Conservation (phyloP, 2,888 invertebrate genomes). For the Torymus aiolomorphi region DNA sequence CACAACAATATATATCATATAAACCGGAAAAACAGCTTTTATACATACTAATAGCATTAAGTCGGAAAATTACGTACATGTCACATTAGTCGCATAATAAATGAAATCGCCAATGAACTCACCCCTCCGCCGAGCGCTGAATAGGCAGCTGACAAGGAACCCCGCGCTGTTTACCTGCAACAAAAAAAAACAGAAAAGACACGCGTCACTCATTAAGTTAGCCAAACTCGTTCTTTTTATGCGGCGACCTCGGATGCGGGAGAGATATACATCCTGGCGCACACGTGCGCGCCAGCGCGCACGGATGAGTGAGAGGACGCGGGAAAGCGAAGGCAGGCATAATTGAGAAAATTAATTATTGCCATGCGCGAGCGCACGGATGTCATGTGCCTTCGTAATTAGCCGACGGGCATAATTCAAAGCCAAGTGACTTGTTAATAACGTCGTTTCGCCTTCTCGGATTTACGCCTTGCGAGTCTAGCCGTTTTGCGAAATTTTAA, state of each 20-base stretch:
- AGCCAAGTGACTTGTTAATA: constrained; percentile 70
- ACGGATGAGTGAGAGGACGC: constrained; percentile 51
- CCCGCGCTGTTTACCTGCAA: constrained; percentile 20
- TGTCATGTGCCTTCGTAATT: constrained; percentile 73
- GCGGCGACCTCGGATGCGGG: not conserved
- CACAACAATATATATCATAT: no score
- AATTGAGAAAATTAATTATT: constrained; percentile 75
- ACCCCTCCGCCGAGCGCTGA: constrained; percentile 22
- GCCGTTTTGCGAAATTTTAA: constrained; percentile 33
- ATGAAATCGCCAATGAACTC: constrained; percentile 1
- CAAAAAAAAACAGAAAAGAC: constrained; percentile 5
- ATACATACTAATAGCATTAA: no score
- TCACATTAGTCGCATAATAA: not conserved
- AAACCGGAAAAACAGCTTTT: no score
- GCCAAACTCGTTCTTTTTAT: not conserved
- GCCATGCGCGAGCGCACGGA: constrained; percentile 65
- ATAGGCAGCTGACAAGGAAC: constrained; percentile 33
- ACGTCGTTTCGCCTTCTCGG: constrained; percentile 53
- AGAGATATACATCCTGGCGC: not conserved
- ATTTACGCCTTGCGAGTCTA: constrained; percentile 13
- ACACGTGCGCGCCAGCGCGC: no score
- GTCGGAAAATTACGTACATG: not conserved
- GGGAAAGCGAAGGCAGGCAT: constrained; percentile 64
- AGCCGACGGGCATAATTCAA: constrained; percentile 72
- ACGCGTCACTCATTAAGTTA: constrained; percentile 23